Conservation (phyloP, 2,113 vertebrate genomes). For the Gopherus flavomarginatus region DNA sequence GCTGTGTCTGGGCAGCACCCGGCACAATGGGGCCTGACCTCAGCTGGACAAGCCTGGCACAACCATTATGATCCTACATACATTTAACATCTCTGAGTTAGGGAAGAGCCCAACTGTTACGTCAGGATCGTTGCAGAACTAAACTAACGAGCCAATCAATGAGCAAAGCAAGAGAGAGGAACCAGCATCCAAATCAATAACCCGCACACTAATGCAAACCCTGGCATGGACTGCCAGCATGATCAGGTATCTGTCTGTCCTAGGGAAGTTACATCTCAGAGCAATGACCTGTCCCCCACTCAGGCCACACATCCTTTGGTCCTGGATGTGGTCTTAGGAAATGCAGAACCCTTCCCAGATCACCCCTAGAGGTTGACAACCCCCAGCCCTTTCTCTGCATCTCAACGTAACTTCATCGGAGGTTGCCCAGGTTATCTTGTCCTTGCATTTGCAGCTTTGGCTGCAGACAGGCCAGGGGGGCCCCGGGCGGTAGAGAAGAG, state of each 20-base stretch:
- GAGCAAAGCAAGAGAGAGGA: neutral
- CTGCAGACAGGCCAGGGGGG: neutral
- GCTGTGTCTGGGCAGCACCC: neutral
- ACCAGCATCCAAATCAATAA: neutral
- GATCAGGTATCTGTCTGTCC: neutral
- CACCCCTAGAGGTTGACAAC: neutral
- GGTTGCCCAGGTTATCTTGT: neutral
- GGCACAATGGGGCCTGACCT: neutral
- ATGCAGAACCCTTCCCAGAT: neutral
- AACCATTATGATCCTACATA: neutral
- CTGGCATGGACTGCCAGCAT: neutral
- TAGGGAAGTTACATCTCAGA: no score
- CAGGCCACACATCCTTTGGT: neutral
- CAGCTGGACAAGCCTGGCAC: neutral
- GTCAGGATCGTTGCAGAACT: neutral
- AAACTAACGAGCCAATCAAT: neutral
- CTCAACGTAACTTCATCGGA: neutral
- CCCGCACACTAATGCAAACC: neutral
- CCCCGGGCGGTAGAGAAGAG: neutral
- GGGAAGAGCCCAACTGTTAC: neutral
- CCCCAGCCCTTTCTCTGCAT: neutral
- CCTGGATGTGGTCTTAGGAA: neutral
- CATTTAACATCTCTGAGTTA: neutral
- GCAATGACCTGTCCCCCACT: neutral
- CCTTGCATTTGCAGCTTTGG: neutral